A percentile compares a stretch with the other conserved stretches of the same genome.
Conservation (phyloP, 2,888 invertebrate genomes). For the Cheilosia vulpina region DNA sequence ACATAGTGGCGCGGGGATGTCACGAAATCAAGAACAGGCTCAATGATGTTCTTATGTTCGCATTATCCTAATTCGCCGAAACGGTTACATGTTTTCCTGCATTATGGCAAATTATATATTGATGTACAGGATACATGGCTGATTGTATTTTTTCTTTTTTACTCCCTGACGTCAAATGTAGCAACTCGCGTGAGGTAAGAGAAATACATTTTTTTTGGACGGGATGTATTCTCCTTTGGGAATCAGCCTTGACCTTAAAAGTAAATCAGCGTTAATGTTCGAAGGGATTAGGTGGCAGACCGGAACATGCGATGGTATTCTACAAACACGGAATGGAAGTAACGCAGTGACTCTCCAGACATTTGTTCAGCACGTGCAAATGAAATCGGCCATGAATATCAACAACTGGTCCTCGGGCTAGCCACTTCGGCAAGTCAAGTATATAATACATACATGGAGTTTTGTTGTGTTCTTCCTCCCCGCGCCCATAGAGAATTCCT, state of each 20-base stretch:
- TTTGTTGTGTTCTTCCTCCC: no score
- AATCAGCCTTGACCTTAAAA: not conserved
- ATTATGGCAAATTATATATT: conserved; percentile 44
- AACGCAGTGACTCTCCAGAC: no score
- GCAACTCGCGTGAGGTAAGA: not conserved
- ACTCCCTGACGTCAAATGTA: conserved; percentile 23
- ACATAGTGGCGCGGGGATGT: conserved; percentile 13
- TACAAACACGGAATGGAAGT: no score
- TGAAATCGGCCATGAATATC: no score
- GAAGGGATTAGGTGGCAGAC: not conserved
- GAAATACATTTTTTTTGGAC: not conserved
- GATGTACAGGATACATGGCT: conserved; percentile 1
- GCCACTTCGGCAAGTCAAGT: no score
- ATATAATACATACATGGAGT: no score
- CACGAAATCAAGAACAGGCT: conserved; percentile 10
- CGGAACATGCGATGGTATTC: no score
- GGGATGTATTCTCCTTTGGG: not conserved
- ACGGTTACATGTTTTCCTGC: conserved; percentile 24
- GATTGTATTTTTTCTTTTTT: not conserved
- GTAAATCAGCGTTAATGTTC: not conserved
- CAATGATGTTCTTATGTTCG: conserved; percentile 18
- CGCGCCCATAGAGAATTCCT: no score
- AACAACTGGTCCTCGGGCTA: no score
- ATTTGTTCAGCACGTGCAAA: no score
- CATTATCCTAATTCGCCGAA: conserved; percentile 8